Conservation (phyloP, 2,888 invertebrate species). For the Lomographa bimaculata region DNA sequence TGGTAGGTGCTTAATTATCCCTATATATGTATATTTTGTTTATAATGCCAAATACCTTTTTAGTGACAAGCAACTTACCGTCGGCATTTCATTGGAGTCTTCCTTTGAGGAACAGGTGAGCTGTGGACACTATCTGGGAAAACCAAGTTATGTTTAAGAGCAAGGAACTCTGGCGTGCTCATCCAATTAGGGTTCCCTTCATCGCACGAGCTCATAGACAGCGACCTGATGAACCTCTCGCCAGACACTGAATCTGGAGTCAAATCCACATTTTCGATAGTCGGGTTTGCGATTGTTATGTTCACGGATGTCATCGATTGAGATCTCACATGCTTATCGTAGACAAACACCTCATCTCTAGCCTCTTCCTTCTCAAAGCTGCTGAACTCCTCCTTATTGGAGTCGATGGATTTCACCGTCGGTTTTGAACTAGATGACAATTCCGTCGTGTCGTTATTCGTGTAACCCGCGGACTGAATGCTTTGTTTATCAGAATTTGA, state of each 20-base stretch:
- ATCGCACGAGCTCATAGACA: slow-evolving; percentile 86
- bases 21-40: too few relatives aligned
- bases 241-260: slow-evolving; percentile 85
- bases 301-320: slow-evolving; percentile 86
- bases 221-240: slow-evolving; percentile 83
- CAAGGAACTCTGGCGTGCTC: slow-evolving; percentile 90
- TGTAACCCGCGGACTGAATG: slow-evolving; percentile 68
- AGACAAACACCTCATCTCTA: slow-evolving; percentile 65
- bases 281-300: slow-evolving; percentile 88
- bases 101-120: slow-evolving; percentile 88
- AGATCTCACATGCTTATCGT: slow-evolving; percentile 76
- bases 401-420: slow-evolving; percentile 66
- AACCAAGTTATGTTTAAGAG: slow-evolving; percentile 90
- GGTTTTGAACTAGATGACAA: slow-evolving; percentile 69
- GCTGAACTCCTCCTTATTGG: slow-evolving; percentile 62
- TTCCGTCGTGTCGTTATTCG: slow-evolving; percentile 68
- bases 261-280: slow-evolving; percentile 87
- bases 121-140: slow-evolving; percentile 92
- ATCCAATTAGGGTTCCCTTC: slow-evolving; percentile 92
- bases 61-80: too few relatives aligned
- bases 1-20: too few relatives aligned
- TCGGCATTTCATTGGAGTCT: slow-evolving; percentile 85
- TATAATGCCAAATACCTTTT: too few relatives aligned
- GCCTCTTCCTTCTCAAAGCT: slow-evolving; percentile 69
- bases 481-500: slow-evolving; percentile 81